phyloP scores from a whole-genome alignment of 2,888 invertebrate species.

The Herminia tarsipennalis region DNA sequence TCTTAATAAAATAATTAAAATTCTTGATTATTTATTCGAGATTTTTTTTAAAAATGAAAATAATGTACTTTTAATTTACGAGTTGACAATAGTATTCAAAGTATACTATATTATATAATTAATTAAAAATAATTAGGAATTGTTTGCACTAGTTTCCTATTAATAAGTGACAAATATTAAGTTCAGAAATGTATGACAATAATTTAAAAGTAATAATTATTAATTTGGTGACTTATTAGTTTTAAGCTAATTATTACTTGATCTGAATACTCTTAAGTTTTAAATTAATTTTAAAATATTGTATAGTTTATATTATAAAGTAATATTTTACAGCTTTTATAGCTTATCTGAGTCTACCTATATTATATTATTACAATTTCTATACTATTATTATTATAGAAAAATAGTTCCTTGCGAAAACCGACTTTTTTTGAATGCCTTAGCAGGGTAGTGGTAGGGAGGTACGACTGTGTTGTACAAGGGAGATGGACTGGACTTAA shows the following conservation, averaged over 20 bases:
- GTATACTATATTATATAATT: not conserved
- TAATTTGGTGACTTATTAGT: slow-evolving; percentile 39
- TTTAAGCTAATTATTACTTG: slow-evolving; percentile 30
- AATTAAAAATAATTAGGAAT: not conserved
- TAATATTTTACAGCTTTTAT: slow-evolving; percentile 14
- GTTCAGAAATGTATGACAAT: slow-evolving; percentile 9
- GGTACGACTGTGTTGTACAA: no score
- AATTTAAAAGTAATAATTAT: slow-evolving; percentile 16
- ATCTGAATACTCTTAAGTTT: slow-evolving; percentile 51
- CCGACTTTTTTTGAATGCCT: no score
- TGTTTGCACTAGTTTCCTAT: not conserved
- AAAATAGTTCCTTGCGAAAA: no score
- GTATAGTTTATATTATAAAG: slow-evolving; percentile 19
- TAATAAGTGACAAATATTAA: slow-evolving; percentile 2
- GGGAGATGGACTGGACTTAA: no score
- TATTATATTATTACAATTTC: no score
- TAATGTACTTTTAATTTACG: not conserved
- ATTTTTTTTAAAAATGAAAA: not conserved
- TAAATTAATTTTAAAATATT: slow-evolving; percentile 19
- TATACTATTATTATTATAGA: no score
- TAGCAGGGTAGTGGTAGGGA: no score
- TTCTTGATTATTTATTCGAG: not conserved
- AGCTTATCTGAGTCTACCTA: slow-evolving; percentile 11
- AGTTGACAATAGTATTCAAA: not conserved
- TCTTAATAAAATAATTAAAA: not conserved